Evolutionary conservation across 2,113 vertebrate genomes (phyloP).

Genomic region (Callaeas wilsoni): DNA sequence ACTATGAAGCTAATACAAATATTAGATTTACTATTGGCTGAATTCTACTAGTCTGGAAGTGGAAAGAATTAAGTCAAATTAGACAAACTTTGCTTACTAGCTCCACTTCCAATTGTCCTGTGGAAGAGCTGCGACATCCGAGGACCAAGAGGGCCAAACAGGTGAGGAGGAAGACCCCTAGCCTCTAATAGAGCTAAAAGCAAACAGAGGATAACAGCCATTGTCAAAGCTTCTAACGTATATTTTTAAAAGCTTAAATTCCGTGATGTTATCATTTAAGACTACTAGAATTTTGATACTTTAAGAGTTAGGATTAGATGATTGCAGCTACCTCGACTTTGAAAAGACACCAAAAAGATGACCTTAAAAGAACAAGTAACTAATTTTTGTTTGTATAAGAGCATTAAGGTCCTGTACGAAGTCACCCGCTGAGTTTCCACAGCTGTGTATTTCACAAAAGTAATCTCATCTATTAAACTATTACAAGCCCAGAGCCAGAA

Average conservation of each 20-base stretch:
- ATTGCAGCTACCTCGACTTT: not conserved
- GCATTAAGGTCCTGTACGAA: not conserved
- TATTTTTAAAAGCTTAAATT: slow-evolving; percentile 37
- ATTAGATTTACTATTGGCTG: slow-evolving; percentile 10
- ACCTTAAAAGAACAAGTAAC: not conserved
- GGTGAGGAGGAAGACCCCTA: slow-evolving; percentile 96
- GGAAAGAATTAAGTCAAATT: slow-evolving; percentile 61
- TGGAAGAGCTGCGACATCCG: slow-evolving; percentile 99
- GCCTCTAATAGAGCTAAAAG: slow-evolving; percentile 92
- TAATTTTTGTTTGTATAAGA: not conserved
- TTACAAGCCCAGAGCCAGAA: not conserved
- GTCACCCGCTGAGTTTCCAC: not conserved
- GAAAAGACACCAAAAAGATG: not conserved
- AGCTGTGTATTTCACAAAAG: not conserved
- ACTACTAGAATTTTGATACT: not conserved
- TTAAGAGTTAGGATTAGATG: not conserved
- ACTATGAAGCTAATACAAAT: slow-evolving; percentile 21
- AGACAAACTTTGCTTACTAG: slow-evolving; percentile 85
- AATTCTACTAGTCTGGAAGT: slow-evolving; percentile 42
- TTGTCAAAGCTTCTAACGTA: slow-evolving; percentile 57
- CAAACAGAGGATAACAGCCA: slow-evolving; percentile 68
- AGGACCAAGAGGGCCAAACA: slow-evolving; percentile 97
- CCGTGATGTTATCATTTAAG: slow-evolving; percentile 22
- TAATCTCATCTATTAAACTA: not conserved
- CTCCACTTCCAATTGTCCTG: slow-evolving; percentile 98